Percentiles rank a stretch among this genome's conserved stretches.
phyloP scores from a whole-genome alignment of 2,113 vertebrate genomes.

The Salminus brasiliensis region DNA sequence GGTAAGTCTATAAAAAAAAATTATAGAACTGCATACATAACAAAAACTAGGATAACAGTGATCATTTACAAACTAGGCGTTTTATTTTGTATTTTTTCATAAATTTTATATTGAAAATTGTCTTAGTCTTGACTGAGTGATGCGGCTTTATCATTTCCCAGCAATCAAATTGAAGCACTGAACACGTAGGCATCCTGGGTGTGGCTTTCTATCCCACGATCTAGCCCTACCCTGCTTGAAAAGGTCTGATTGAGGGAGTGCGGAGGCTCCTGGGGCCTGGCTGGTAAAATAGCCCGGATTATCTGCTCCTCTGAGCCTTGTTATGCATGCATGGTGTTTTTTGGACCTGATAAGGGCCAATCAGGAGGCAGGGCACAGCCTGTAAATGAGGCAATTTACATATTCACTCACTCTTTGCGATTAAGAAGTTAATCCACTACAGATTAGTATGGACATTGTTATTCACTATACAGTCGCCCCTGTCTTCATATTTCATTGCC shows the following conservation, averaged over 20 bases:
- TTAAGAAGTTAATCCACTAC: constrained; percentile 75
- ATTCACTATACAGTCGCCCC: constrained; percentile 64
- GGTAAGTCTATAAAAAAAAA: too few species aligned
- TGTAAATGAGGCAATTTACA: constrained; percentile 71
- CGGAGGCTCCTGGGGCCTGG: constrained; percentile 17
- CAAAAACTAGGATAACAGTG: too few species aligned
- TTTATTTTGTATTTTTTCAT: too few species aligned
- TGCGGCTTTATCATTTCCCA: too few species aligned
- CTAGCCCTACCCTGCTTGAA: neutral
- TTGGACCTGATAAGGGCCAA: constrained; percentile 65
- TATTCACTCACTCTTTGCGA: constrained; percentile 68
- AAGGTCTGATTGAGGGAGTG: neutral
- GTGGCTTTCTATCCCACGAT: constrained; percentile 1
- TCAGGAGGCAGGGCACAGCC: constrained; percentile 63
- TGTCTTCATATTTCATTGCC: constrained; percentile 57
- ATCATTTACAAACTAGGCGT: too few species aligned
- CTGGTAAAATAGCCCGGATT: constrained; percentile 42
- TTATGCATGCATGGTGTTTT: constrained; percentile 37
- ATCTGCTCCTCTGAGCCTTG: constrained; percentile 45
- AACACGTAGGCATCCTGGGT: neutral
- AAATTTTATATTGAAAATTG: too few species aligned
- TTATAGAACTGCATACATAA: too few species aligned
- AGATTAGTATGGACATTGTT: constrained; percentile 72
- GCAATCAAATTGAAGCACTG: neutral
- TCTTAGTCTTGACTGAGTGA: too few species aligned